Evolutionary conservation across 2,113 vertebrate species (phyloP), one percentile per base, ranked within the genome.

Genomic region (Chaetorhynchus papuensis): DNA sequence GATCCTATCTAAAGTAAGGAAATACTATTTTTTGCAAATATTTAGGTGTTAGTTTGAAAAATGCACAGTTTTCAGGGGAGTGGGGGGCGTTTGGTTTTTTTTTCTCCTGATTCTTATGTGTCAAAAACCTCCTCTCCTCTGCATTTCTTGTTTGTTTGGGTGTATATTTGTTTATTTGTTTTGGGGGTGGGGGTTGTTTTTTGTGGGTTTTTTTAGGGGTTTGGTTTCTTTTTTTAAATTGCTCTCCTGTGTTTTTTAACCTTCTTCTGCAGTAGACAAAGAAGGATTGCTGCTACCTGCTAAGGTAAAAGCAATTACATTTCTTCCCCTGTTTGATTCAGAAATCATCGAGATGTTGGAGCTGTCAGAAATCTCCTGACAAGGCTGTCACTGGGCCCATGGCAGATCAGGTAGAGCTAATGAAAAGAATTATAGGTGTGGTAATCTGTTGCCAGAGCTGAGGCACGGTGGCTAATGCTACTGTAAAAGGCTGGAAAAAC

Each of bases 351-450:
- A 47, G 47, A 50, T 63, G 15, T 52, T 90, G 63, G 20, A 93
- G 64, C 87, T 96, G 91, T 96, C 84, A 94, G 78, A 77, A 87
- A 65, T 57, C 42, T 78, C n/a, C 44, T 86, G 82, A 90, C 59
- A 83, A 93, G 28, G 45, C 54, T 95, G 82, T 93, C 78, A 50
- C 14, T 74, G 54, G 35, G n/a, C 54, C 27, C 0, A 0, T 80
- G 71, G 50, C 66, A 88, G 61, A 68, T 83, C 84, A 86, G 53
- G 79, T 39, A 61, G 7, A 79, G 28, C 22, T 83, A 85, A 93
- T 59, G 75, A 66, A 85, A 87, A 72, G 77, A 87, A 47, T 85
- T 76, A 33, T 11, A 75, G 33, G 24, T 70, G 75, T 47, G 54
- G 42, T 47, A 85, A 91, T 90, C 31, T 91, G 78, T 44, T 0